Base-by-base conservation (phyloP, 2,888 invertebrate species). In the Xanthia icteritia region DNA sequence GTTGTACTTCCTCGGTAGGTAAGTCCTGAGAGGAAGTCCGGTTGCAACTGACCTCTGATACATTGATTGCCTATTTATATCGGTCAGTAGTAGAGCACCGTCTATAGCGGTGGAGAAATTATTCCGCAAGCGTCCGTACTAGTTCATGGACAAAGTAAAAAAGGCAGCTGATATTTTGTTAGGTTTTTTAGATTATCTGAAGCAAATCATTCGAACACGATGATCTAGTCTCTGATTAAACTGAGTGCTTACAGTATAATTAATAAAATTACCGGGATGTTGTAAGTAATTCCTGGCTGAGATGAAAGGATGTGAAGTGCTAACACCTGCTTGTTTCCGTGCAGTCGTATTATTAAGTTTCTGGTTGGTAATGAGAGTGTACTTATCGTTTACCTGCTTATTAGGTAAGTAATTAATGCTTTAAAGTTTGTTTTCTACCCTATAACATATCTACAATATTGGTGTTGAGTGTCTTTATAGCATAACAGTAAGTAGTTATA, bases 51-150 rank as follows among this genome's bases (percentile, higher is more conserved):
- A 74, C 76, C 86, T 88, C 79, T 89, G 86, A 79, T 82, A 78
- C 81, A 69, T 85, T 77, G 88, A 88, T 89, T 92, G 94, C 86
- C 94, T 94, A 93, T 96, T 96, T 96, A 95, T 96, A 95, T 95
- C 92, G 92, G 90, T 90, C 91, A 91, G 88, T 92, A 81, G 89
- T 88, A 89, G 90, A 91, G 80, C 89, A 90, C 90, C 84, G 92
- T 91, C 90, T 88, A 84, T 82, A 81, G 89, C 92, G 92, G 89
- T 94, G 94, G 93, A 95, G 94, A 94, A 95, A 96, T 92, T 93
- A 94, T 96, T 95, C 94, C 94, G 96, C 96, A 96, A 96, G 93
- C 90, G 91, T 91, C 90, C 90, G 89, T 89, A 92, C 91, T 94
- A 92, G 94, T 95, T 96, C 96, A 96, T 89, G 96, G 96, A 91